Evolutionary conservation across 2,888 invertebrate species (phyloP).

Genomic region (Parnassius smintheus): DNA sequence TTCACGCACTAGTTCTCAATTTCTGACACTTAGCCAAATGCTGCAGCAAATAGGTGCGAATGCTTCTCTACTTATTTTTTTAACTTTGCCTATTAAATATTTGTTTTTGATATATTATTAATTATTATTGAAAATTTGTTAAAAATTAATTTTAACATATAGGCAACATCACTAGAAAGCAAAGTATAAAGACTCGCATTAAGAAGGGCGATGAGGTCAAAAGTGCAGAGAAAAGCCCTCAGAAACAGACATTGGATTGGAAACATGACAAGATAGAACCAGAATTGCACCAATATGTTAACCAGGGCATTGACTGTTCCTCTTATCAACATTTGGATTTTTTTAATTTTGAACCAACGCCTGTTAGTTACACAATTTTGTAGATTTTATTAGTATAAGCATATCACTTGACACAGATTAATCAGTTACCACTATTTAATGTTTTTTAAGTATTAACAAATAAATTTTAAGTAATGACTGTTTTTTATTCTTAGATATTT

Average conservation of each 20-base stretch:
- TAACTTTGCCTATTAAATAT: conserved; percentile 5
- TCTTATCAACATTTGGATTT: conserved; percentile 66
- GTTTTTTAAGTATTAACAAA: no score
- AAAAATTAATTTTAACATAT: conserved; percentile 8
- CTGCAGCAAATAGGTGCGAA: conserved; percentile 74
- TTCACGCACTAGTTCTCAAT: conserved; percentile 67
- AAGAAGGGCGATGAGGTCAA: conserved; percentile 51
- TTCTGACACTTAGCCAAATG: conserved; percentile 72
- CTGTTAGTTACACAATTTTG: conserved; percentile 57
- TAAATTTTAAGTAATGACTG: no score
- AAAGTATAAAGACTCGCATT: conserved; percentile 56
- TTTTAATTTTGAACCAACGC: conserved; percentile 64
- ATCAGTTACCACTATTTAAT: conserved; percentile 11
- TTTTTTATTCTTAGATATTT: no score
- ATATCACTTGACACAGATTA: conserved; percentile 32
- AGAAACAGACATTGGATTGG: conserved; percentile 46
- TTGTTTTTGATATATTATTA: not conserved
- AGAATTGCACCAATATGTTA: conserved; percentile 39
- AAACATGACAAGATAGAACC: conserved; percentile 45
- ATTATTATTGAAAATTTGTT: not conserved
- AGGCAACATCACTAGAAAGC: conserved; percentile 72
- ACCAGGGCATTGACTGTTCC: conserved; percentile 37
- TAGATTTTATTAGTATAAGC: conserved; percentile 45
- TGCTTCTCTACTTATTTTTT: conserved; percentile 8
- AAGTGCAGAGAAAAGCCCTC: conserved; percentile 48